Evolutionary conservation across 1,140 invertebrate species (phyloP).

Genomic region (Patella vulgata): DNA sequence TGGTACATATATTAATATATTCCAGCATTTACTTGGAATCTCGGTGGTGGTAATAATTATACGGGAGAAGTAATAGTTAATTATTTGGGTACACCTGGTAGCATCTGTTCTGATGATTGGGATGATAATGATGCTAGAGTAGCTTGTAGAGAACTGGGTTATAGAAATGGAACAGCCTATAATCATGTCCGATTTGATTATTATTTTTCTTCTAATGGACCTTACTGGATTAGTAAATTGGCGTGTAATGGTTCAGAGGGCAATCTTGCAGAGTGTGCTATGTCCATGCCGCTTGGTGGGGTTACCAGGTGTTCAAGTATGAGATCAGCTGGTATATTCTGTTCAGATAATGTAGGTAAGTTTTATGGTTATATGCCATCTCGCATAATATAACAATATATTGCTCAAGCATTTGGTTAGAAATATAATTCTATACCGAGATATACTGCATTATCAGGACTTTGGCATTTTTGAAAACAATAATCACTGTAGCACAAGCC

Average conservation of each 20-base stretch:
- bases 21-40: background rate
- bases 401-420: too few relatives aligned
- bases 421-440: too few relatives aligned
- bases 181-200: constrained; percentile 2
- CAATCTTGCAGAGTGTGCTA: background rate
- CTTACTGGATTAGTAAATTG: constrained; percentile 13
- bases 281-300: background rate
- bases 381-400: too few relatives aligned
- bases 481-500: too few relatives aligned
- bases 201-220: background rate
- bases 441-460: too few relatives aligned
- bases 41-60: background rate
- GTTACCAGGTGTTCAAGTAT: background rate
- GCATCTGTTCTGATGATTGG: constrained; percentile 26
- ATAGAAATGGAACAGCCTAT: constrained; percentile 1
- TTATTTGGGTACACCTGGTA: constrained; percentile 15
- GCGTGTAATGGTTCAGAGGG: background rate
- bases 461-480: too few relatives aligned
- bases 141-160: constrained; percentile 31
- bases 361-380: background rate
- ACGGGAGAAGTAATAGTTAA: constrained; percentile 9
- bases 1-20: too few relatives aligned
- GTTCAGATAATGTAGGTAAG: constrained; percentile 11
- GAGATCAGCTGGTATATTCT: constrained; percentile 19
- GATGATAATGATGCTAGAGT: constrained; percentile 25